These are phyloP conservation scores for Chymomyza amoena DNA, from an alignment of 2,888 invertebrate genomes.

Conservation along the genomic window DNA sequence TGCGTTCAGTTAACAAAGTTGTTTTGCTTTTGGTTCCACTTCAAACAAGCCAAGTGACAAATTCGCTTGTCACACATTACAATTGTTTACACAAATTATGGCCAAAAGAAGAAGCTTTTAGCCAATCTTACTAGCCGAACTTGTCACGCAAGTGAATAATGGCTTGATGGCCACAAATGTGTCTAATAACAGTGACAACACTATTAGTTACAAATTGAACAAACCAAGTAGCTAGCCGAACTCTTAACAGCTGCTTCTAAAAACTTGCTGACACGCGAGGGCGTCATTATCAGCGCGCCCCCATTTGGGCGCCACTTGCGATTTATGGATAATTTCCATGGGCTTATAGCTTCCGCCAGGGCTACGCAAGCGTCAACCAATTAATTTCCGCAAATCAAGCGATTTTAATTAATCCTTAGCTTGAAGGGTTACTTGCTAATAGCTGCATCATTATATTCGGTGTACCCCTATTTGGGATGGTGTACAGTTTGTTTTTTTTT, in stretches of 20 bases:
- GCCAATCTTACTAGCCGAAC: neutral
- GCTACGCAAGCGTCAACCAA: constrained; percentile 21
- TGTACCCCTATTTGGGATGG: constrained; percentile 12
- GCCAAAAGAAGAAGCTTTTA: constrained; percentile 2
- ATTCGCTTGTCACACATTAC: constrained; percentile 65
- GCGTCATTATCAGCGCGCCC: constrained; percentile 57
- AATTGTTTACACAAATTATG: constrained; percentile 68
- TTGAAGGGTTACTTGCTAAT: constrained; percentile 31
- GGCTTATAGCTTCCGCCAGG: neutral
- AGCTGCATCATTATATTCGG: neutral
- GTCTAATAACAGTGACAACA: constrained; percentile 63
- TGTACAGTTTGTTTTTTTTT: constrained; percentile 19
- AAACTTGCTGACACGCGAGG: constrained; percentile 49
- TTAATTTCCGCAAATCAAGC: constrained; percentile 64
- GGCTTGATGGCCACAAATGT: constrained; percentile 39
- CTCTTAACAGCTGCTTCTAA: constrained; percentile 2
- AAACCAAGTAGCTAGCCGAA: constrained; percentile 16
- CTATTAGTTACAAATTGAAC: constrained; percentile 64
- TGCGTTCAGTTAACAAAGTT: neutral
- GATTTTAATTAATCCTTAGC: constrained; percentile 63
- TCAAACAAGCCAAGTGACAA: constrained; percentile 51
- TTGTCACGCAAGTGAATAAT: neutral
- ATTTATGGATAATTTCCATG: neutral
- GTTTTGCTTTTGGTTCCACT: neutral
- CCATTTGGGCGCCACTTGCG: neutral